Evolutionary conservation across 2,113 vertebrate genomes (phyloP).

Genomic region (Colossoma macropomum): DNA sequence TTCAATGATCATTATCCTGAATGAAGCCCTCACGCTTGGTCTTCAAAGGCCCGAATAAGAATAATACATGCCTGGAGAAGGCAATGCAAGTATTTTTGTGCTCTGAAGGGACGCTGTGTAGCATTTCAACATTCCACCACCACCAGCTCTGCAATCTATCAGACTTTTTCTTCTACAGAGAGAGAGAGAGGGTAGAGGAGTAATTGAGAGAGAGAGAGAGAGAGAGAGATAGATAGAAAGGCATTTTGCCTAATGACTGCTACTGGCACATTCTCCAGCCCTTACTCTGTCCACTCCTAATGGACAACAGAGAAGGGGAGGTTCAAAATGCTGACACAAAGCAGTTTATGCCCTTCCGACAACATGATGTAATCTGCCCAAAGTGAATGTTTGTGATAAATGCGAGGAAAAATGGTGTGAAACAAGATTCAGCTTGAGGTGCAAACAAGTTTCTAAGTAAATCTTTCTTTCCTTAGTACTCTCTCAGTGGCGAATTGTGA

Average conservation of each 20-base stretch:
- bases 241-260: background rate
- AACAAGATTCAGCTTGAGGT: too few relatives aligned
- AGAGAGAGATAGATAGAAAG: background rate
- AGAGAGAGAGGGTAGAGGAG: background rate
- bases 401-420: background rate
- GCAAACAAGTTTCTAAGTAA: too few relatives aligned
- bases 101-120: background rate
- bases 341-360: background rate
- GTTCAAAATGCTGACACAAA: background rate
- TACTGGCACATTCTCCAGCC: slow-evolving; percentile 6
- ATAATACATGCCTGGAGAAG: background rate
- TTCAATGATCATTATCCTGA: background rate
- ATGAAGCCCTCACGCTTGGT: background rate
- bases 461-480: background rate
- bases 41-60: background rate
- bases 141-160: background rate
- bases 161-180: background rate
- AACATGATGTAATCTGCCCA: background rate
- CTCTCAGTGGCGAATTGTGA: background rate
- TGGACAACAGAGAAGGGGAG: background rate
- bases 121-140: slow-evolving; percentile 1
- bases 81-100: background rate
- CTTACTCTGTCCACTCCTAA: background rate
- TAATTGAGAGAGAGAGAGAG: background rate
- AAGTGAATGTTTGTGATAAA: background rate